Evolutionary conservation across 92 coral and sea anemone species (phyloP), one percentile per base, ranked within the genome.

Genomic region (Paragorgia papillata): DNA sequence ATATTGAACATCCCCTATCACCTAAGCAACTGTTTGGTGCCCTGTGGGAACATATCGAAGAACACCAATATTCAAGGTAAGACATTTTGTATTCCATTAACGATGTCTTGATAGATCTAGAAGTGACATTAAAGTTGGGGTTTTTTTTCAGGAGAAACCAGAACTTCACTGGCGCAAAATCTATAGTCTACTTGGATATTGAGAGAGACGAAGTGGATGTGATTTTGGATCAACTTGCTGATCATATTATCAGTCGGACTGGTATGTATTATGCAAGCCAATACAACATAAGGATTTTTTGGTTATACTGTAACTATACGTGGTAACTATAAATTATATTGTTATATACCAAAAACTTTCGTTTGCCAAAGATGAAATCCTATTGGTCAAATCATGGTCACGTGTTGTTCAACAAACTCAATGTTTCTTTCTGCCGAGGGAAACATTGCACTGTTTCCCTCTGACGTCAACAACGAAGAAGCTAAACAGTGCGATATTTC

Each of bases 31-130:
- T 67, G 74, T 67, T 67, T 26, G 57, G 44, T 46, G 35, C 33
- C 3, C 34, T 67, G 34, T 67, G 74, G 74, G 31, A 67, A 46
- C 20, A 46, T 57, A 67, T 67, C 34, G 74, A 67, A 19, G 57
- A 44, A 43, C 55, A 67, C 21, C 74, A 67, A 28, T 67, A 41
- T 67, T 67, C 74, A 41, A 67, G 74, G 74, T 64, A 37, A 3
- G 66, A 15, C 22, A 35, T 17, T 60, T 30, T 21, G 8, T 13
- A 28, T 60, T 27, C 17, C 4, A 27, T 28, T 9, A 17, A 26
- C 31, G 7, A 2, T 15, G 39, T 60, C 39, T 15, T 57, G 1
- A 26, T 14, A 28, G 17, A 30, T 25, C 14, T 9, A 7, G 8
- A 4, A 26, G 28, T 60, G 7, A 57, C 2, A 57, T 57, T 18